Base-by-base conservation (phyloP, 2,888 invertebrate genomes). In the Drosophila nigricruria region DNA sequence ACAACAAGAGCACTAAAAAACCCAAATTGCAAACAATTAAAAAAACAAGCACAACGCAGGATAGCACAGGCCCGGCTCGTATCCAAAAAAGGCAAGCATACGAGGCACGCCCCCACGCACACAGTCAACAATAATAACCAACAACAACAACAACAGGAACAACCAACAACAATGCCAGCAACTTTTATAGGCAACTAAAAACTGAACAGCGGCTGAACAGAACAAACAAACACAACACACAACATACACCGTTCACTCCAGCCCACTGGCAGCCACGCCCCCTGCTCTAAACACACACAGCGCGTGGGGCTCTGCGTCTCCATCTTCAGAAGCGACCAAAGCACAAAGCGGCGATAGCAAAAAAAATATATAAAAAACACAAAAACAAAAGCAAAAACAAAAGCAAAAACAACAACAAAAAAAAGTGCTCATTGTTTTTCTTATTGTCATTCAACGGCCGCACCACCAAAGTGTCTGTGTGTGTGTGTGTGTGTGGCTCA, bases 11-110 rank as follows among this genome's bases (percentile, higher is more conserved):
- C 84, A 86, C 81, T 82, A 69, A 86, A 83, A 83, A 89, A 73
- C 75, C 72, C 66, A 89, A 89, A 89, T 89, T 83, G 72, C 87
- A 80, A 86, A 73, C 84, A 88, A 88, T 84, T 84, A 84, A 84
- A 84, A 87, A 69, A 82, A 63, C 82, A 70, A 82, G 49, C 69
- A 62, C 60, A 63, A 57, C 69, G 45, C 73, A 74, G 85, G 69
- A 78, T 64, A 75, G 71, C 70, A 50, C 50, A 59, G 42, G 30
- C 12, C 38, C 16, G 16, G 42, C 74, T 65, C 32, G 49, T 56
- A 59, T 23, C 43, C 64, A 34, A 23, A 63, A 67, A 62, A 30
- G 57, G 43, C 54, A 56, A 14, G 56, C 57, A 45, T 45, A 27
- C 27, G 47, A 18, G 47, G n/a, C 47, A 77, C 67, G 62, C 50